Conservation (phyloP, 2,797 vertebrate genomes). For the Clarias pachynema region DNA sequence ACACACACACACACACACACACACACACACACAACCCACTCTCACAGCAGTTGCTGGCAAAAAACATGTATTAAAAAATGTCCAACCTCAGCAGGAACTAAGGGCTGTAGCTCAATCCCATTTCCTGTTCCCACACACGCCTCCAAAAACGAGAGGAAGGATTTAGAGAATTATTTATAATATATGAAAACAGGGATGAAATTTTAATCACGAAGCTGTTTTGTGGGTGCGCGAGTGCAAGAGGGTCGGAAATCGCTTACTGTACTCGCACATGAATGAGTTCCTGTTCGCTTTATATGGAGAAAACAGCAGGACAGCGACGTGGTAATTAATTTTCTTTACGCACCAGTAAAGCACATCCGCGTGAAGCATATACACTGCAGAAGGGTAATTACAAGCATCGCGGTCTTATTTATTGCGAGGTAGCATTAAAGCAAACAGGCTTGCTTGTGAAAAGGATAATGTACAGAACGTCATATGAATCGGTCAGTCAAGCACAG, state of each 20-base stretch:
- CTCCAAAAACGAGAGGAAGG: neutral
- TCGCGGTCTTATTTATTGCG: slow-evolving; percentile 9
- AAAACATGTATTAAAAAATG: neutral
- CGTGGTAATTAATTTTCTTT: slow-evolving; percentile 34
- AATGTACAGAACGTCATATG: neutral
- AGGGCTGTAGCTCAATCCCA: neutral
- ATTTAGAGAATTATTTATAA: slow-evolving; percentile 29
- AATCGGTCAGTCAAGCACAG: neutral
- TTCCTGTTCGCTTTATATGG: slow-evolving; percentile 9
- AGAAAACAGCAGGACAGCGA: slow-evolving; percentile 5
- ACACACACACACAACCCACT: neutral
- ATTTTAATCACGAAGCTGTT: neutral
- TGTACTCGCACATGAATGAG: slow-evolving; percentile 5
- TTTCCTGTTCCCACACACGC: slow-evolving; percentile 6
- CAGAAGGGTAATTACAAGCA: slow-evolving; percentile 25
- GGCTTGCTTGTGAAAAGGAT: neutral
- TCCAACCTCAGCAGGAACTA: slow-evolving; percentile 2
- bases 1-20: neutral
- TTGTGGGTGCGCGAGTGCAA: neutral
- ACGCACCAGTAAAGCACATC: slow-evolving; percentile 16
- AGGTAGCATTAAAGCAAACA: neutral
- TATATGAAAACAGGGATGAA: slow-evolving; percentile 12
- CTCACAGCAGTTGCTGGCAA: neutral
- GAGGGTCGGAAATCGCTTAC: slow-evolving; percentile 3
- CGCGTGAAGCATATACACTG: neutral